Percentiles rank a stretch among this genome's conserved stretches.
Evolutionary conservation across 2,797 vertebrate genomes (phyloP).

Genomic region (Nannoperca obscura): DNA sequence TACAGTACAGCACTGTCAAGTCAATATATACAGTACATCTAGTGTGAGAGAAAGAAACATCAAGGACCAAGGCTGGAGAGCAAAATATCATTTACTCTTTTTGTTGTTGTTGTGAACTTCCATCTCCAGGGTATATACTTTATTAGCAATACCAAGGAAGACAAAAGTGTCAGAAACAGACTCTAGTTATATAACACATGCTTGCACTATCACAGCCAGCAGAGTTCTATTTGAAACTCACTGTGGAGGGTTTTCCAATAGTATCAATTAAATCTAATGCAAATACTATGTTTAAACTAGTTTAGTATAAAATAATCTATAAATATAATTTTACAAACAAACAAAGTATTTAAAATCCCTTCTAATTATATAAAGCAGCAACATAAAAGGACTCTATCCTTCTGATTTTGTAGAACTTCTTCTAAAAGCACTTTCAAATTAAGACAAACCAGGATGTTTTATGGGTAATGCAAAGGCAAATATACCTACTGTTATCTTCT

Average conservation of each 20-base stretch:
- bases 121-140: constrained; percentile 19
- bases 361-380: constrained; percentile 11
- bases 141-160: constrained; percentile 10
- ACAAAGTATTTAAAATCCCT: not conserved
- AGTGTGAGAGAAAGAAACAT: constrained; percentile 22
- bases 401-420: constrained; percentile 9
- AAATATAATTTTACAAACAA: not conserved
- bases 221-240: constrained; percentile 12
- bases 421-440: constrained; percentile 64
- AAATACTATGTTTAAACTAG: not conserved
- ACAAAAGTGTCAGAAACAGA: constrained; percentile 18
- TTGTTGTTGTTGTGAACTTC: constrained; percentile 23
- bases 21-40: constrained; percentile 29
- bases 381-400: constrained; percentile 18
- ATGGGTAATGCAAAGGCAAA: constrained; percentile 68
- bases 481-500: constrained; percentile 75
- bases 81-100: constrained; percentile 31
- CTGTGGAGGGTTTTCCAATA: not conserved
- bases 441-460: constrained; percentile 59
- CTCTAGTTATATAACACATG: constrained; percentile 31
- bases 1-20: constrained; percentile 4
- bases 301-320: not conserved
- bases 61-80: constrained; percentile 8
- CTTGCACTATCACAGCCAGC: constrained; percentile 5
- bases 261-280: not conserved